Evolutionary conservation across 2,113 vertebrate species (phyloP).

Genomic region (Pedetes capensis): DNA sequence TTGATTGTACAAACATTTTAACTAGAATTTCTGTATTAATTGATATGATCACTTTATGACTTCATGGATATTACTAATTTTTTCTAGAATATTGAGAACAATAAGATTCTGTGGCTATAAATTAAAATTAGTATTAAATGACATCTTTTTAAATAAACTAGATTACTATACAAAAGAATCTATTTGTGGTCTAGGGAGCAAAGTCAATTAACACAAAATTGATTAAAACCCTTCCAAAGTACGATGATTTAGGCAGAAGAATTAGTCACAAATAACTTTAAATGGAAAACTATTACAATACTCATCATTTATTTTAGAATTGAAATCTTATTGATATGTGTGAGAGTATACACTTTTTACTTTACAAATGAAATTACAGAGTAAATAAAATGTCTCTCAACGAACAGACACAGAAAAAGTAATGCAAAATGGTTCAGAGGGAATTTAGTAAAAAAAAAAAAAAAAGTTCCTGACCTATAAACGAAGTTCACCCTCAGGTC

Average conservation of each 20-base stretch:
- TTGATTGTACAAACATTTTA: neutral
- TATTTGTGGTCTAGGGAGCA: conserved; percentile 16
- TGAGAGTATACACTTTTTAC: neutral
- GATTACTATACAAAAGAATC: conserved; percentile 30
- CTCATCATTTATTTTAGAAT: neutral
- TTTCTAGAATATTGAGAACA: neutral
- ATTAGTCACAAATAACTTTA: neutral
- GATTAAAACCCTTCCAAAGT: neutral
- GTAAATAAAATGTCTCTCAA: neutral
- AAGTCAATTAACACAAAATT: neutral
- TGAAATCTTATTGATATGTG: neutral
- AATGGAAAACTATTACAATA: neutral
- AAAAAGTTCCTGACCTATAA: neutral
- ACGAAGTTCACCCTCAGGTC: neutral
- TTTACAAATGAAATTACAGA: neutral
- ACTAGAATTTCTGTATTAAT: neutral
- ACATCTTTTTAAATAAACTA: neutral
- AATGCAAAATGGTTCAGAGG: neutral
- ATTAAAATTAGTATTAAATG: neutral
- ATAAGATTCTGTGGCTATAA: neutral
- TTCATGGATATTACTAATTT: neutral
- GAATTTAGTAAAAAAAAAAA: neutral
- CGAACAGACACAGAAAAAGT: neutral
- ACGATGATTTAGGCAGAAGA: neutral
- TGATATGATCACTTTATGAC: neutral